phyloP scores from a whole-genome alignment of 2,797 vertebrate genomes.

The Taeniopygia guttata region DNA sequence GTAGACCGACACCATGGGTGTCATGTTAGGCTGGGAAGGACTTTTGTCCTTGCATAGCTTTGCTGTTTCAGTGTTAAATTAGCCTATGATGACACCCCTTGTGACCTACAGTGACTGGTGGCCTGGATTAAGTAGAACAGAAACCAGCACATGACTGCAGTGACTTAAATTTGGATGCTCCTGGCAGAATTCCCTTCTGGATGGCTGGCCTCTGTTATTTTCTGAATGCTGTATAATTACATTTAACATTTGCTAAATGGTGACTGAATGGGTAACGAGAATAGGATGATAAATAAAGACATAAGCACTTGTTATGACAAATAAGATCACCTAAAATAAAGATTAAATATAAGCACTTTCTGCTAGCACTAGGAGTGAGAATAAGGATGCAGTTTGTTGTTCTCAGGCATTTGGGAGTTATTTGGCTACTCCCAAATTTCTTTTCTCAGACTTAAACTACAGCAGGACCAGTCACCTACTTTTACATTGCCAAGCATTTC shows the following conservation, averaged over 20 bases:
- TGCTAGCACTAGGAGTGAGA: not conserved
- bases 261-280: not conserved
- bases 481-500: not conserved
- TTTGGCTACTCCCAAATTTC: not conserved
- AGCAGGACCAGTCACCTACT: not conserved
- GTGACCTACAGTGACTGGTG: conserved; percentile 24
- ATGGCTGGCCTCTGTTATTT: not conserved
- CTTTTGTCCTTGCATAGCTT: not conserved
- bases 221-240: not conserved
- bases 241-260: not conserved
- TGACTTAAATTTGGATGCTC: not conserved
- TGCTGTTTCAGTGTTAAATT: conserved; percentile 1
- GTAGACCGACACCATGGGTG: not conserved
- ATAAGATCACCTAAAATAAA: not conserved
- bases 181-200: conserved; percentile 22
- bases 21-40: not conserved
- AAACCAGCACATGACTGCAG: conserved; percentile 24
- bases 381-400: not conserved
- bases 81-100: not conserved
- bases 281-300: not conserved
- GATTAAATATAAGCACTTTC: not conserved
- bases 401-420: not conserved
- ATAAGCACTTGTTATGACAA: not conserved
- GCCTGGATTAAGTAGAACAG: conserved; percentile 48
- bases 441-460: not conserved